Conservation (phyloP, 1,140 invertebrate genomes). For the Ericerus pela region DNA sequence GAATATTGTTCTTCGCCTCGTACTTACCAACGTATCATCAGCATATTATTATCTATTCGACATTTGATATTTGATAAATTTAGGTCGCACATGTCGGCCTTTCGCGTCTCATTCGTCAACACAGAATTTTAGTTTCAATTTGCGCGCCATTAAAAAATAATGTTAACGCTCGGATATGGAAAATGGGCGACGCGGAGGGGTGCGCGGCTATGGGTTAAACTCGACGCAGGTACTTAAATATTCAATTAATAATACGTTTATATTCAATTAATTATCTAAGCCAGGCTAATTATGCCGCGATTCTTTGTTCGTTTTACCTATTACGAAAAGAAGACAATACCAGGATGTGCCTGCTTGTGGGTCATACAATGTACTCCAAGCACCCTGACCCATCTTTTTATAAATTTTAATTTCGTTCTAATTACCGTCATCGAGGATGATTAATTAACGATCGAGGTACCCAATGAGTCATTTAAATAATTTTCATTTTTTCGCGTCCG, state of each 20-base stretch:
- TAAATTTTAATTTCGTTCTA: conserved; percentile 12
- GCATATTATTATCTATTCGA: no score
- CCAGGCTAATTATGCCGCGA: conserved; percentile 3
- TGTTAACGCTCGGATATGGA: no score
- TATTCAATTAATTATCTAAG: conserved; percentile 6
- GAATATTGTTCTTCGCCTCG: no score
- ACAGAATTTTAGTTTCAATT: no score
- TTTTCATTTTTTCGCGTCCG: neutral
- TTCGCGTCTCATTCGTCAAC: no score
- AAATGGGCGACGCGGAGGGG: no score
- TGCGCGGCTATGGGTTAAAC: no score
- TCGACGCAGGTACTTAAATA: neutral
- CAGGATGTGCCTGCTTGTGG: conserved; percentile 1
- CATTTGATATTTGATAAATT: no score
- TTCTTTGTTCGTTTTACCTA: neutral
- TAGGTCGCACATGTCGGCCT: no score
- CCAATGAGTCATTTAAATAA: neutral
- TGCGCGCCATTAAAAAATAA: no score
- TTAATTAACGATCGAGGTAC: neutral
- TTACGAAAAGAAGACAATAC: conserved; percentile 7
- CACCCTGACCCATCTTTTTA: conserved; percentile 5
- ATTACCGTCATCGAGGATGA: conserved; percentile 8
- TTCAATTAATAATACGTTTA: neutral
- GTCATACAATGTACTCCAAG: conserved; percentile 9
- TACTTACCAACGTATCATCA: no score